Evolutionary conservation across 2,888 invertebrate genomes (phyloP), one percentile per base, ranked within the genome.

Genomic region (Sinopyrophorus schimmeli): DNA sequence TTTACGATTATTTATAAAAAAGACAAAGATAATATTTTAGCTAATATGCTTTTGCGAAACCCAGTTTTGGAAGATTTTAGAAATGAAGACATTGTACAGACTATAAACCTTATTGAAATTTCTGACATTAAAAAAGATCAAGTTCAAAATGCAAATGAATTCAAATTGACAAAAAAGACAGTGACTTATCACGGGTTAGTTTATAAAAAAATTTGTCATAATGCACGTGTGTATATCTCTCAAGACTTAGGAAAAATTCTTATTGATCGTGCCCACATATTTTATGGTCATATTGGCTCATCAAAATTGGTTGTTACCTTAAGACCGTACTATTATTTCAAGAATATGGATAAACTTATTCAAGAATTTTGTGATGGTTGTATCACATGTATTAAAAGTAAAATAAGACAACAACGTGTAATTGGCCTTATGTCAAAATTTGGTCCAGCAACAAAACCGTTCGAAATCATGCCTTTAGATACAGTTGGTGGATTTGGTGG

Each of bases 401-500:
- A 67, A 54, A 55, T 61, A 16, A 57, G 66, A 58, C 47, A 53
- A 26, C 47, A 54, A 26, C 12, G 40, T 5, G 57, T 55, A 44
- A 40, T 56, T 38, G 59, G 57, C 7, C 17, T 56, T 24, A 39
- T 61, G 49, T 60, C 60, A 11, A 34, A 57, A 3, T 39, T 61
- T 23, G 59, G 57, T 10, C 57, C 58, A 27, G 60, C 57, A 10
- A 41, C 10, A 16, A 27, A 51, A 14, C 62, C 60, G 2, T 67
- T 64, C 43, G 58, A 67, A 47, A 66, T 67, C 21, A 46, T 63
- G 5, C 65, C 63, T 1, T 62, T 63, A 47, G 66, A 66, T 38
- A 62, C 63, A 5, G 59, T 67, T 10, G 64, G 65, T 12, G 62
- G 64, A 9, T 66, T 67, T 55, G 64, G 63, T 10, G 61, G 66